Evolutionary conservation across 1,140 invertebrate species (phyloP), one percentile per base, ranked within the genome.

Genomic region (Orussus abietinus): DNA sequence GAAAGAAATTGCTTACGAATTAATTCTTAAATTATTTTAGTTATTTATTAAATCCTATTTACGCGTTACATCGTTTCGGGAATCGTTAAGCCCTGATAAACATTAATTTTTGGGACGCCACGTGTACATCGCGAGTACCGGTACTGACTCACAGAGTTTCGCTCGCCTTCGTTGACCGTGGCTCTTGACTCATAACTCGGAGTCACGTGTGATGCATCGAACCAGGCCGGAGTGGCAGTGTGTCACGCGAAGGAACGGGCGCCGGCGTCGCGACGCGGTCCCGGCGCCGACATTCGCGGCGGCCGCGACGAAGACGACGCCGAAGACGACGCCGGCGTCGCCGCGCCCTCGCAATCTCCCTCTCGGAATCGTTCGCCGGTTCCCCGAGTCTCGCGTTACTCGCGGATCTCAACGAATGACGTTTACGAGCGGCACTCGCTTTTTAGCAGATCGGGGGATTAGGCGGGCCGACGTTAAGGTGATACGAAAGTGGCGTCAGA

Each of bases 71-170:
- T n/a, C n/a, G n/a, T n/a, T n/a, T n/a, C n/a, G n/a, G n/a, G n/a
- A n/a, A n/a, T n/a, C n/a, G n/a, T n/a, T n/a, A n/a, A n/a, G n/a
- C n/a, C n/a, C n/a, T n/a, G n/a, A n/a, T n/a, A n/a, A n/a, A n/a
- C n/a, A n/a, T n/a, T n/a, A n/a, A 44, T 55, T 55, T 55, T 52
- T 55, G 53, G 53, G 53, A 55, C 53, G 55, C 42, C 47, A 22
- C 20, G 25, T 35, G 32, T 38, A 45, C 26, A 44, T 28, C 30
- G 15, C 21, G 45, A 39, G 37, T 33, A 21, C 41, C 28, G 29
- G 42, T 34, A 45, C 26, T 47, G 42, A 47, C 26, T 33, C 41
- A 29, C 19, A 33, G n/a, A 21, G 34, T 17, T 18, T 19, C 20
- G 38, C 38, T 38, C 29, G 18, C 12, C 20, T 13, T 38, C 22